Conservation (phyloP, 2,113 vertebrate genomes). For the Oncorhynchus mykiss region DNA sequence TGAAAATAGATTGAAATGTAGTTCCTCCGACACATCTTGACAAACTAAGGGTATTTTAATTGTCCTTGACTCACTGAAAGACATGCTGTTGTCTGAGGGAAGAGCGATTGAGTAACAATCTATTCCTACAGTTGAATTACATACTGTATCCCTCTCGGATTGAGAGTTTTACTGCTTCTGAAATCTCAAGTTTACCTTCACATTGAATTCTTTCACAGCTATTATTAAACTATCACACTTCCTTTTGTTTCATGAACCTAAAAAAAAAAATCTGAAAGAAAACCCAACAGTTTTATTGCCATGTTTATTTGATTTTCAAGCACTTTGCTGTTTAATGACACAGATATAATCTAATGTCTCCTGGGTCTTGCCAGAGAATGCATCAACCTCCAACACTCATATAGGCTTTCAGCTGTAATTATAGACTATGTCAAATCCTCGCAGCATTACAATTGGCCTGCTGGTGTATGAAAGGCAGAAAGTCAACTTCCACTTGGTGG, state of each 20-base stretch:
- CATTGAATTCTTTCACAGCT: too few species aligned
- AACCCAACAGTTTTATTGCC: not conserved
- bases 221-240: too few species aligned
- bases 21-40: not conserved
- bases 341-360: not conserved
- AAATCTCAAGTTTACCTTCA: too few species aligned
- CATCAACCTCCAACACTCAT: not conserved
- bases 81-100: not conserved
- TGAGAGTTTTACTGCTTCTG: too few species aligned
- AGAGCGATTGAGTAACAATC: not conserved
- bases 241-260: not conserved
- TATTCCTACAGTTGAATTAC: not conserved
- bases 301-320: not conserved
- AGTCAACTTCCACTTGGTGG: not conserved
- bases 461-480: not conserved
- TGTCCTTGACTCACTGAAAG: not conserved
- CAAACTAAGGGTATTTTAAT: not conserved
- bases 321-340: not conserved
- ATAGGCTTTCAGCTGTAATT: not conserved
- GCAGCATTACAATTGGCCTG: not conserved
- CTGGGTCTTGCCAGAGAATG: too few species aligned
- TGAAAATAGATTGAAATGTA: not conserved
- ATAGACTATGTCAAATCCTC: not conserved
- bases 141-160: too few species aligned
- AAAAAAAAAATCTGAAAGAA: not conserved